Base-by-base conservation (phyloP, 2,113 vertebrate genomes). In the Corythaixoides concolor region DNA sequence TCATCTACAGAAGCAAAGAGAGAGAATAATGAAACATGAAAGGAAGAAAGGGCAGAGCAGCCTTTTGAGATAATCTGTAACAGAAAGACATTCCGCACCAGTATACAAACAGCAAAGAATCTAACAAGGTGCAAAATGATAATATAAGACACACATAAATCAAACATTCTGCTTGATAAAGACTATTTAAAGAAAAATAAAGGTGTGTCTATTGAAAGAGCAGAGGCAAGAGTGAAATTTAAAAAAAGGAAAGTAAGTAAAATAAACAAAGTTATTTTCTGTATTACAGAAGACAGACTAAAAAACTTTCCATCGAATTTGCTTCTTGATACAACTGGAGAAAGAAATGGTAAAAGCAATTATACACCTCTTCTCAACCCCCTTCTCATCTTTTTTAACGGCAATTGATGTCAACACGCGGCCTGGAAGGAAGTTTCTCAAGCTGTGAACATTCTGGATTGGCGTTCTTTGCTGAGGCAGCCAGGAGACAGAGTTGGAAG, bases 1-100 rank as follows among this genome's bases (percentile, higher is more conserved):
- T 73, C 85, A 96, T 59, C 97, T 97, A 86, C 23, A 80, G 50
- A 94, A 94, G 75, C 15, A 90, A 90, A 74, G 43, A 89, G 37
- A 91, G 41, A 83, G 15, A 56, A 87, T 76, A 94, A 15, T 9
- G 19, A 83, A 80, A 78, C 1, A 1, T 88, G 15, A 76, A 85
- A 67, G 32, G 12, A 88, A 64, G 45, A 74, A 84, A 55, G 53
- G 37, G 50, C 49, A 60, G 62, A 89, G 30, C 59, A 87, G 43
- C 33, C 56, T 86, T 74, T 84, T 74, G 67, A 94, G 52, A 59
- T 69, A 73, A 87, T 18, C 88, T 87, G 41, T 56, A 81, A 83
- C 66, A 90, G 66, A 89, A 95, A 72, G 30, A 70, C 47, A 82
- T 72, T 74, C 32, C 5, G 4, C 62, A 85, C 9, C 8, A 3